Conservation (phyloP, 92 coral and sea anemone genomes). For the Bergia puertoricense region DNA sequence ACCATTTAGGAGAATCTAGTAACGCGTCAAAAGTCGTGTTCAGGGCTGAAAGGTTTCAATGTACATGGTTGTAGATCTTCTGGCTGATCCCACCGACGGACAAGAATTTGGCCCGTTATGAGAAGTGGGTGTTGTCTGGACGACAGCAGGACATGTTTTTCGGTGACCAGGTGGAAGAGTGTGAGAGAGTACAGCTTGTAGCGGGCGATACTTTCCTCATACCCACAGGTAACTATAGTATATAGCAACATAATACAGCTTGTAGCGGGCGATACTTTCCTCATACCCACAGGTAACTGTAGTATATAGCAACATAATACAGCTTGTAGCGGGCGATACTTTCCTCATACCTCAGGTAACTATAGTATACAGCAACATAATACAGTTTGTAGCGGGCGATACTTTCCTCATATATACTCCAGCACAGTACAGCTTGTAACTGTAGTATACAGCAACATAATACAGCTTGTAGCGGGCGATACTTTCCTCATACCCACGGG, state of each 20-base stretch:
- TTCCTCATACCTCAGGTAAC: constrained; percentile 96
- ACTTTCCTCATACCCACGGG: constrained; percentile 98
- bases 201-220: constrained; percentile 94
- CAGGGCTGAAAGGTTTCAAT: background rate
- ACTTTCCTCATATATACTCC: constrained; percentile 71
- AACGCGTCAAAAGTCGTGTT: too few relatives aligned
- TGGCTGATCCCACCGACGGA: constrained; percentile 98
- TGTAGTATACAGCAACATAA: too few relatives aligned
- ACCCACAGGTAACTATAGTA: constrained; percentile 77
- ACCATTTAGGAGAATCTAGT: too few relatives aligned
- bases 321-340: constrained; percentile 82
- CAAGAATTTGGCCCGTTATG: constrained; percentile 82
- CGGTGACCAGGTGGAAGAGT: constrained; percentile 96
- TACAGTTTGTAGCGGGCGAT: constrained; percentile 76
- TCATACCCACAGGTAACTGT: constrained; percentile 90
- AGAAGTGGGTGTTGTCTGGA: constrained; percentile 97
- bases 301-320: background rate
- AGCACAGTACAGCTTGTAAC: constrained; percentile 46
- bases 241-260: constrained; percentile 38
- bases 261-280: constrained; percentile 86
- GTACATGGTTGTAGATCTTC: constrained; percentile 68
- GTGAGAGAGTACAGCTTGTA: constrained; percentile 72
- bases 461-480: constrained; percentile 77
- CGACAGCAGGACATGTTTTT: constrained; percentile 96
- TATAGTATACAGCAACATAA: background rate